Conservation (phyloP, 2,888 invertebrate species). For the Dilophus febrilis region DNA sequence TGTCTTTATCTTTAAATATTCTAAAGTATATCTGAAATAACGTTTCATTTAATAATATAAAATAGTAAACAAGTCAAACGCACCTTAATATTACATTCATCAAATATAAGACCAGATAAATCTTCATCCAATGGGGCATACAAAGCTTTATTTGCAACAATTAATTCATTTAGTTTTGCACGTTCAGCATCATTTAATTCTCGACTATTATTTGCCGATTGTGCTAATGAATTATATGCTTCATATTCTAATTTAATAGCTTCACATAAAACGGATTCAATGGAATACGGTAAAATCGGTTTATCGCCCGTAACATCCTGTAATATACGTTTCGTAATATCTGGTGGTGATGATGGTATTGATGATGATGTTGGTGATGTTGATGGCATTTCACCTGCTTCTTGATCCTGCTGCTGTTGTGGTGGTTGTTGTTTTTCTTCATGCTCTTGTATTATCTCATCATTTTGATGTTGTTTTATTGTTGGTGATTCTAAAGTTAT, state of each 20-base stretch:
- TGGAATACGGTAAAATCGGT: conserved; percentile 46
- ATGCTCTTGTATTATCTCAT: too few relatives aligned
- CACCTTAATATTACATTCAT: background rate
- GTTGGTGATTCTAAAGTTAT: too few relatives aligned
- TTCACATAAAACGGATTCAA: conserved; percentile 69
- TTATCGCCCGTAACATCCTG: conserved; percentile 21
- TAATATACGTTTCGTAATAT: conserved; percentile 17
- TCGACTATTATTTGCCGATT: conserved; percentile 25
- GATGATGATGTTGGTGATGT: too few relatives aligned
- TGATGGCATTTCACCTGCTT: too few relatives aligned
- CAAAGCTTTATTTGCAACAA: conserved; percentile 71
- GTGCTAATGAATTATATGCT: conserved; percentile 44
- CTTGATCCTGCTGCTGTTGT: too few relatives aligned
- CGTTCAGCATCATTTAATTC: conserved; percentile 61
- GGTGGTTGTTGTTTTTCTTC: too few relatives aligned
- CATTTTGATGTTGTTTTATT: too few relatives aligned
- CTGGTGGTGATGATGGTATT: conserved; percentile 1
- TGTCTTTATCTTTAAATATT: too few relatives aligned
- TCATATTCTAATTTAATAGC: conserved; percentile 76
- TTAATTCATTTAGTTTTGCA: conserved; percentile 66
- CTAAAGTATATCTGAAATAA: background rate
- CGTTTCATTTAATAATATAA: background rate
- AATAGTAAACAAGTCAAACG: background rate
- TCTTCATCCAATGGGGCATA: conserved; percentile 74
- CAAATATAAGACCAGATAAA: conserved; percentile 43